Conservation (phyloP, 2,888 invertebrate genomes). For the Laothoe populi region DNA sequence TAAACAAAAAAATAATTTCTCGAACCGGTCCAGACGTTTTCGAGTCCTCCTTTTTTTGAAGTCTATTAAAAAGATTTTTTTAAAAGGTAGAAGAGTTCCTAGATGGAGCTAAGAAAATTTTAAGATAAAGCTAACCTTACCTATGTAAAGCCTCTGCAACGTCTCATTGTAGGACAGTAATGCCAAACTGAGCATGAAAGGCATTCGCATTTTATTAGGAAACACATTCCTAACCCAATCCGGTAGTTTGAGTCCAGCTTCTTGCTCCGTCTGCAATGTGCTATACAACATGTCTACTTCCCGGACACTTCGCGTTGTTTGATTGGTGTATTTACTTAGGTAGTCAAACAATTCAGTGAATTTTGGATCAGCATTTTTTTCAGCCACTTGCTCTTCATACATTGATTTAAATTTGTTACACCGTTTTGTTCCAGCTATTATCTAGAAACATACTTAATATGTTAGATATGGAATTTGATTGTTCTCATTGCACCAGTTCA, state of each 20-base stretch:
- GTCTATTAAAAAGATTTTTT: no score
- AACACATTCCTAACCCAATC: slow-evolving; percentile 89
- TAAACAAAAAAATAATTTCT: no score
- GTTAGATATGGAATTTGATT: no score
- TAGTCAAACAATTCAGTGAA: slow-evolving; percentile 87
- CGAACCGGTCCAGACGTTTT: no score
- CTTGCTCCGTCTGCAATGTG: slow-evolving; percentile 86
- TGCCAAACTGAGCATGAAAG: slow-evolving; percentile 89
- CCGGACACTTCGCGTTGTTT: slow-evolving; percentile 82
- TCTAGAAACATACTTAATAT: slow-evolving; percentile 44
- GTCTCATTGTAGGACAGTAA: slow-evolving; percentile 88
- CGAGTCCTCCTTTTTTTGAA: no score
- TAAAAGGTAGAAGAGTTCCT: no score
- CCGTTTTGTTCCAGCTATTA: slow-evolving; percentile 70
- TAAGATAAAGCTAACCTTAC: slow-evolving; percentile 62
- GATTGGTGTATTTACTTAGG: slow-evolving; percentile 81
- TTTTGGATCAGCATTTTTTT: slow-evolving; percentile 78
- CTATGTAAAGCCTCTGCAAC: slow-evolving; percentile 89
- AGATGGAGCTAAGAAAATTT: no score
- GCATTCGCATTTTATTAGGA: slow-evolving; percentile 86
- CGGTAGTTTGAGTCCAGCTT: slow-evolving; percentile 88
- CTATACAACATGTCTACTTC: slow-evolving; percentile 90
- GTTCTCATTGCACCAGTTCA: no score
- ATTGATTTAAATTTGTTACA: slow-evolving; percentile 70
- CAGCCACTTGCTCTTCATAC: slow-evolving; percentile 77